Base-by-base conservation (phyloP, 2,113 vertebrate genomes). In the Varanus komodoensis region DNA sequence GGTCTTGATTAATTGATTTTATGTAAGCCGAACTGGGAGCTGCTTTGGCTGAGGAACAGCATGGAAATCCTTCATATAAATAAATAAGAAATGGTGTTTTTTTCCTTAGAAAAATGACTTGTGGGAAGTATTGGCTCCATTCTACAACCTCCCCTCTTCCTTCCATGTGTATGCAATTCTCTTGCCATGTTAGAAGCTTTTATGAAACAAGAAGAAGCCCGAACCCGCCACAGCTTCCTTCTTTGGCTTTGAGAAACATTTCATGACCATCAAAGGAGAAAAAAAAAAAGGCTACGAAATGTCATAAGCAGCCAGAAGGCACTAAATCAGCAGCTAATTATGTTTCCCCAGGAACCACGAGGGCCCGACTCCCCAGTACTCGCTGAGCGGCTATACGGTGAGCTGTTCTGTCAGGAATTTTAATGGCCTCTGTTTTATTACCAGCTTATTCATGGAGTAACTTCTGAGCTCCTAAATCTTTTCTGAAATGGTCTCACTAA, bases 391-490 rank as follows among this genome's bases (percentile, higher is more conserved):
- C 82, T 44, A 52, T 17, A 44, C 29, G 3, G 6, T 17, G 7
- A 77, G 73, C 14, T 27, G 48, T n/a, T 54, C 29, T 38, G 23
- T 38, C 19, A 6, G 54, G 69, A 12, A 44, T 61, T 61, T 77
- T 87, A 57, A 86, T 93, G 74, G 27, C 1, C 87, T 77, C 34
- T 91, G 67, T 92, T 78, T 50, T 61, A 3, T 64, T 94, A 90
- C 61, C 84, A 87, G 73, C 95, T 95, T 0, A 64, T 82, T 90
- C 86, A 82, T 29, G 29, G 38, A 84, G 38, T 17, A 29, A 50
- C 7, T 69, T 32, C 25, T 32, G 27, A 2, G 32, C 27, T 64
- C 84, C 84, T 96, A 94, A 95, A 94, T 91, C 90, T 94, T 84
- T 77, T 74, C 87, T 89, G 52, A 27, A 84, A 44, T 80, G 69